Evolutionary conservation across 2,113 vertebrate genomes (phyloP), one percentile per base, ranked within the genome.

Genomic region (Oreotrochilus melanogaster): DNA sequence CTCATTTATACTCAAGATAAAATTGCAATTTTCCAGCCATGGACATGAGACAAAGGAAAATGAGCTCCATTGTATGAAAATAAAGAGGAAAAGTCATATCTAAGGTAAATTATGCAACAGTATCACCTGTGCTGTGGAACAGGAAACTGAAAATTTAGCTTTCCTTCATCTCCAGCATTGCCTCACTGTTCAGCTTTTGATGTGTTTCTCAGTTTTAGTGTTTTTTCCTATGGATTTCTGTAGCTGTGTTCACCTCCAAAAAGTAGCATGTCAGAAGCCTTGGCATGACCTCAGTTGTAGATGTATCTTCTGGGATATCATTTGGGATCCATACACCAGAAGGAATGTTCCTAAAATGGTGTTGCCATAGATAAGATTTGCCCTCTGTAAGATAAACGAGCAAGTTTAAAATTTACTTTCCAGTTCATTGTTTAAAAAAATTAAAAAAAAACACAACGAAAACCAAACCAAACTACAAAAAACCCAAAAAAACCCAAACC

Each of bases 241-340:
- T 48, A 33, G 30, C 50, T 73, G 57, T 70, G 1, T 62, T 85
- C 27, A 30, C 15, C 9, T 14, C 8, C 4, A 14, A 15, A 27
- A 16, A 23, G 39, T 8, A 37, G 7, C 15, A 39, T n/a, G 6
- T 74, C 42, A 53, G 18, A 73, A 27, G 24, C 25, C 6, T 76
- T 0, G 0, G 21, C 27, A 2, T 45, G 45, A 33, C 9, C 76
- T 14, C 25, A 6, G 10, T 48, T 62, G 60, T 18, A 42, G 7
- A 10, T 37, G 15, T 22, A 25, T 50, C 1, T 7, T 70, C 74
- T 91, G 53, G 2, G 19, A 50, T 37, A 42, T 27, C 4, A 33
- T 65, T 24, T 31, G 35, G 10, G 5, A 19, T 12, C 62, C 28
- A 50, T 35, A 21, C 14, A 14, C 31, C 18, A 50, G 24, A 35